A percentile compares a stretch with the other conserved stretches of the same genome.
phyloP scores from a whole-genome alignment of 2,888 invertebrate species.

The Papilio gigon region DNA sequence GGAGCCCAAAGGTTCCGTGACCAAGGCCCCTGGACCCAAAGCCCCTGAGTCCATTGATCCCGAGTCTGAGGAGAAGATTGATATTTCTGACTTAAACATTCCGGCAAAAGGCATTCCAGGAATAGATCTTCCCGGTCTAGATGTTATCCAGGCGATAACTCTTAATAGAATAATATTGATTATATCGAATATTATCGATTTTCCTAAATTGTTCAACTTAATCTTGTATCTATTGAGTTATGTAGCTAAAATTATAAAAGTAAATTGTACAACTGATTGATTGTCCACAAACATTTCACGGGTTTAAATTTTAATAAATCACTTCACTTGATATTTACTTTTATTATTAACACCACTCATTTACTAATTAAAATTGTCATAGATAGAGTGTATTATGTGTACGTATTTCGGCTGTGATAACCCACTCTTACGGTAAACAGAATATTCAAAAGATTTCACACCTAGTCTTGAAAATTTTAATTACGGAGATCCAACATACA shows the following conservation, averaged over 20 bases:
- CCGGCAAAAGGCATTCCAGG: background rate
- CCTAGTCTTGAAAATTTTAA: too few relatives aligned
- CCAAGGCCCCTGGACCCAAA: too few relatives aligned
- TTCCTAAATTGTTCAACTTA: slow-evolving; percentile 7
- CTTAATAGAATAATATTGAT: background rate
- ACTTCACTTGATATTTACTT: background rate
- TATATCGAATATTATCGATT: slow-evolving; percentile 1
- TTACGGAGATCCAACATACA: too few relatives aligned
- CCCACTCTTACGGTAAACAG: too few relatives aligned
- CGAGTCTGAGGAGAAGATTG: background rate
- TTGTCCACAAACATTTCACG: background rate
- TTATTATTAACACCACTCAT: background rate
- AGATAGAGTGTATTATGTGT: too few relatives aligned
- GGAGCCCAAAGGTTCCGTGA: background rate
- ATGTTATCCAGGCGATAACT: background rate
- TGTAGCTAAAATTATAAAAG: background rate
- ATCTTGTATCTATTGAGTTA: background rate
- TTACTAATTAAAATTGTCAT: too few relatives aligned
- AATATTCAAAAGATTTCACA: too few relatives aligned
- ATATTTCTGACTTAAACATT: background rate
- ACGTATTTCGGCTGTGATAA: too few relatives aligned
- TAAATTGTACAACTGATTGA: background rate
- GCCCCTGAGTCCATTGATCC: background rate
- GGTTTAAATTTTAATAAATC: too few relatives aligned
- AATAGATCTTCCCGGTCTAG: background rate